Evolutionary conservation across 1,140 invertebrate species (phyloP), one percentile per base, ranked within the genome.

Genomic region (Dreissena polymorpha): DNA sequence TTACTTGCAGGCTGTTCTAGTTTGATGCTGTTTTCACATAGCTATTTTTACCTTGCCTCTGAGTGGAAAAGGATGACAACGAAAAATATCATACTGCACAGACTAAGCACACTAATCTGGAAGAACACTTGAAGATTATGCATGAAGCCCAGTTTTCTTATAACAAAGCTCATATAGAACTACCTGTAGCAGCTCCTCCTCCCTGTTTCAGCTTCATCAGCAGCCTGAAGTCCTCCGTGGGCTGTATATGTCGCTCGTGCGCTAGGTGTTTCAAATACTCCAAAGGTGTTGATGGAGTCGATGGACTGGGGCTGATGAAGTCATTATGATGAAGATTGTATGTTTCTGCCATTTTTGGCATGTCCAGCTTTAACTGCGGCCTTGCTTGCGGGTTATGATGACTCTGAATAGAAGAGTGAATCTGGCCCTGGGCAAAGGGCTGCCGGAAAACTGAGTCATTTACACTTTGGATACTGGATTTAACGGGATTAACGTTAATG

Each of bases 281-380:
- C n/a, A 83, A 21, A 3, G 80, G 80, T 8, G 80, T 74, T 21
- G 72, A 69, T 55, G 80, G 80, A 14, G 80, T 83, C 0, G 71
- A 69, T 21, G 80, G 80, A 14, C 71, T 83, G 6, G 80, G 80
- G 49, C 80, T 83, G 23, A 13, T 55, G 53, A 83, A 83, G 21
- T 74, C 72, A 16, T 60, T 18, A 2, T 60, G 57, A 10, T 60
- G 57, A 39, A 2, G 39, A 39, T 60, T 18, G 12, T 69, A 21
- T 13, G 10, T 69, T 29, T 69, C 67, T 18, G 57, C 2, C 16
- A 18, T 23, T 60, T 60, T 18, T 3, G 57, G 78, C 50, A 0
- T 50, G 23, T 80, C 78, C 21, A 80, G 57, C 39, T 72, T 80
- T 10, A 80, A 39, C 25, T 68, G 65, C 8, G 76, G 60, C 10